phyloP scores from a whole-genome alignment of 2,888 invertebrate species.

The Malacosoma neustria region DNA sequence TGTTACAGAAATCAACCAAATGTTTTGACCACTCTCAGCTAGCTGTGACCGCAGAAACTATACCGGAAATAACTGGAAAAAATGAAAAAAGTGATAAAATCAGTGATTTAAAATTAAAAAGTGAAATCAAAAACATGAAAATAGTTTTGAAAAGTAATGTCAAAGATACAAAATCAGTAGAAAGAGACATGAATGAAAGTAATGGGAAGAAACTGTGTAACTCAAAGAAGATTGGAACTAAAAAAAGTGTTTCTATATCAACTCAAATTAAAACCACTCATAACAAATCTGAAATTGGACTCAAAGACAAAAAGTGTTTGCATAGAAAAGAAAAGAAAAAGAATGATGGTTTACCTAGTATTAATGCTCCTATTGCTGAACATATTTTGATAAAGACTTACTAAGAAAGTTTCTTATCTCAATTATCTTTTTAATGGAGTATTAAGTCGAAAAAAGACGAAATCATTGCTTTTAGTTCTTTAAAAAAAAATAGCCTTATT shows the following conservation, averaged over 20 bases:
- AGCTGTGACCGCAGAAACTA: slow-evolving; percentile 20
- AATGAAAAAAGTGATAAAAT: slow-evolving; percentile 7
- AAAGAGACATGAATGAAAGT: slow-evolving; percentile 16
- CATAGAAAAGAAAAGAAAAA: slow-evolving; percentile 50
- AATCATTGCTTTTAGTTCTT: too few relatives aligned
- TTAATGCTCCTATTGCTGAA: slow-evolving; percentile 46
- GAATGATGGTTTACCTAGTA: slow-evolving; percentile 39
- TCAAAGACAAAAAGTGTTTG: slow-evolving; percentile 54
- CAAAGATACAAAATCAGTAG: slow-evolving; percentile 21
- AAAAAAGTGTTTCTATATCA: slow-evolving; percentile 54
- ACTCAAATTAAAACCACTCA: slow-evolving; percentile 59
- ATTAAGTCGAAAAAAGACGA: too few relatives aligned
- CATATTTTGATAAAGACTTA: slow-evolving; percentile 60
- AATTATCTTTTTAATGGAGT: too few relatives aligned
- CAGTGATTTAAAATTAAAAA: slow-evolving; percentile 15
- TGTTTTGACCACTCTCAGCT: slow-evolving; percentile 61
- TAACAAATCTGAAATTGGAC: slow-evolving; percentile 60
- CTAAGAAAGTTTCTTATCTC: too few relatives aligned
- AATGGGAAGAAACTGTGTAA: slow-evolving; percentile 29
- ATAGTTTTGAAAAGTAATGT: slow-evolving; percentile 7
- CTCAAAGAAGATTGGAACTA: slow-evolving; percentile 41
- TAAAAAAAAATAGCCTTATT: too few relatives aligned
- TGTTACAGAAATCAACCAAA: slow-evolving; percentile 53
- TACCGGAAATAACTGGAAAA: slow-evolving; percentile 1
- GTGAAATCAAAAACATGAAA: slow-evolving; percentile 16